phyloP scores from a whole-genome alignment of 2,888 invertebrate species.

The Elgonia sp. region DNA sequence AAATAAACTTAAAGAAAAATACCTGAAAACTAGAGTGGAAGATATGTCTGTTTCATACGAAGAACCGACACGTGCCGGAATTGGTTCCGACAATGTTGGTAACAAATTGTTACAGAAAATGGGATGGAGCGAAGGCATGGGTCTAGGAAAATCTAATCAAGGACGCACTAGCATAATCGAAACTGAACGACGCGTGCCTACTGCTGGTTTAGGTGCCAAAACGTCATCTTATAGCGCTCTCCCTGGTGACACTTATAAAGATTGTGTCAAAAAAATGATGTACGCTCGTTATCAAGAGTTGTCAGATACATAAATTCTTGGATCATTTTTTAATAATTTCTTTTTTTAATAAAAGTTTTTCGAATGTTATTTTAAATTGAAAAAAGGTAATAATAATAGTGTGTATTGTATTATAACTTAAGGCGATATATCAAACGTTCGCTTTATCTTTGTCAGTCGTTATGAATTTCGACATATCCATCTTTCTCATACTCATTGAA shows the following conservation, averaged over 20 bases:
- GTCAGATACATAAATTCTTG: constrained; percentile 87
- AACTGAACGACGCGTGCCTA: constrained; percentile 88
- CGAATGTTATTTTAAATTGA: too few species aligned
- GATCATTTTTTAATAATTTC: background rate
- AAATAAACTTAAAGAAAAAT: constrained; percentile 92
- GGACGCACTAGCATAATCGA: constrained; percentile 97
- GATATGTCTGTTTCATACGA: constrained; percentile 87
- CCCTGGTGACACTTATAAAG: constrained; percentile 95
- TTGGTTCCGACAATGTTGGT: constrained; percentile 96
- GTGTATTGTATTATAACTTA: too few species aligned
- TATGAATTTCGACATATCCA: too few species aligned
- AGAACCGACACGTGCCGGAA: constrained; percentile 90
- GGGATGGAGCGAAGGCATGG: constrained; percentile 99
- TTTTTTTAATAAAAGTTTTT: too few species aligned
- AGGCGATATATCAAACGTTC: too few species aligned
- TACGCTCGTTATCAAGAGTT: constrained; percentile 95
- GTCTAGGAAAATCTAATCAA: constrained; percentile 97
- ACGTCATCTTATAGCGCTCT: constrained; percentile 92
- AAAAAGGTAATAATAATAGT: too few species aligned
- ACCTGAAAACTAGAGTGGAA: constrained; percentile 89
- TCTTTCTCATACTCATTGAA: too few species aligned
- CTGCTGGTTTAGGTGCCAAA: constrained; percentile 96
- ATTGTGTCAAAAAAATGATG: constrained; percentile 96
- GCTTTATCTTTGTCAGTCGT: too few species aligned
- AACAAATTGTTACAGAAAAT: constrained; percentile 98